Evolutionary conservation across 2,888 invertebrate species (phyloP).

Genomic region (Encarsia formosa): DNA sequence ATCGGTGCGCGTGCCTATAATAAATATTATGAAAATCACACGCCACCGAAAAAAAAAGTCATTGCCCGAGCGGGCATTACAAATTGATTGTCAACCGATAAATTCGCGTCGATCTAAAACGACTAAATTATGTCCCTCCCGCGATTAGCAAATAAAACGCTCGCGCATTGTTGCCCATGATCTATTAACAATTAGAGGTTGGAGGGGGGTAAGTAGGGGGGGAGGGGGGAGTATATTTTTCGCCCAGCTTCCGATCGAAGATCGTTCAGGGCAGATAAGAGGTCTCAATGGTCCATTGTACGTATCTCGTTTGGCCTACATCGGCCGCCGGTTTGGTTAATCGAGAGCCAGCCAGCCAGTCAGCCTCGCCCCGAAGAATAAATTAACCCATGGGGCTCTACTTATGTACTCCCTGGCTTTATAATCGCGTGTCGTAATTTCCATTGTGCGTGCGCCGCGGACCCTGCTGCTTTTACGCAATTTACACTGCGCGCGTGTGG

Average conservation of each 20-base stretch:
- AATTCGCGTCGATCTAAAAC: constrained; percentile 13
- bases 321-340: constrained; percentile 19
- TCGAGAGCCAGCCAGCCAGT: constrained; percentile 30
- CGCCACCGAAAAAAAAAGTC: neutral
- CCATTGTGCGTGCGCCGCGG: constrained; percentile 37
- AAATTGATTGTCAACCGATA: constrained; percentile 20
- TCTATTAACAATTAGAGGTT: constrained; percentile 28
- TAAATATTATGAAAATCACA: neutral
- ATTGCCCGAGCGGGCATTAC: too few species aligned
- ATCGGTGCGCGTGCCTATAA: neutral
- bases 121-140: constrained; percentile 24
- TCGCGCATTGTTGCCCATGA: constrained; percentile 6
- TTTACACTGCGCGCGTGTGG: neutral
- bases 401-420: constrained; percentile 31
- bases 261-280: constrained; percentile 29
- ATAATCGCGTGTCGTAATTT: constrained; percentile 39
- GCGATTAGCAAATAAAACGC: constrained; percentile 8
- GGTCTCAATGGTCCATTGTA: constrained; percentile 39
- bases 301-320: constrained; percentile 30
- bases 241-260: constrained; percentile 19
- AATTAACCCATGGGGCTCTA: constrained; percentile 33
- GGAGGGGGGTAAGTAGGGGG: too few species aligned
- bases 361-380: constrained; percentile 37
- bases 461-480: constrained; percentile 23
- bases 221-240: constrained; percentile 7